These are phyloP conservation scores for Ispidina lecontei DNA, from an alignment of 2,797 vertebrate genomes.

Conservation along the genomic window DNA sequence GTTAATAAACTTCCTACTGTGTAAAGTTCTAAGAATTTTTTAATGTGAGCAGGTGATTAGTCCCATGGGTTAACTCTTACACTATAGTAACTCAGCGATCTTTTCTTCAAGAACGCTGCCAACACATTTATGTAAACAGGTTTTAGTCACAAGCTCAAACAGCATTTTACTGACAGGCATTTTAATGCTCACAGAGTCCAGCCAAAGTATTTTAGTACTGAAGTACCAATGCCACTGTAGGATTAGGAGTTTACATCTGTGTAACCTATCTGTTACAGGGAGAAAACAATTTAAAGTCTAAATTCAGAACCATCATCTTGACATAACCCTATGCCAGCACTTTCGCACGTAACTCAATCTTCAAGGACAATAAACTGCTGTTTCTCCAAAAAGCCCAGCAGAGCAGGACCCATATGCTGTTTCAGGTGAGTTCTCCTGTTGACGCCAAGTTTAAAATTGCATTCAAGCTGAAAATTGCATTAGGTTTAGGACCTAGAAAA, in stretches of 20 bases:
- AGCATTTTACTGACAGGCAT: neutral
- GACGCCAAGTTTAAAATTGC: neutral
- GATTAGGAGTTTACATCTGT: neutral
- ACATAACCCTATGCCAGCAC: neutral
- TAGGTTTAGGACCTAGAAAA: neutral
- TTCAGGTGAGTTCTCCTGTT: neutral
- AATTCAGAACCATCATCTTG: neutral
- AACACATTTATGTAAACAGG: neutral
- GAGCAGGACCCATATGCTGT: neutral
- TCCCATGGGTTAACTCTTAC: neutral
- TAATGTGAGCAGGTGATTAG: neutral
- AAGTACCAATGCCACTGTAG: neutral
- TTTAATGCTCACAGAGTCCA: neutral
- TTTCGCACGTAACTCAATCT: neutral
- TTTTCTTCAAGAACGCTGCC: neutral
- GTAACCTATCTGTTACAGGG: neutral
- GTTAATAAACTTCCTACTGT: neutral
- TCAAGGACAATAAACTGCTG: neutral
- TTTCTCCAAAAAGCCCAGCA: neutral
- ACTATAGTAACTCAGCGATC: neutral
- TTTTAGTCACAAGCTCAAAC: neutral
- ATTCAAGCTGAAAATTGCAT: neutral
- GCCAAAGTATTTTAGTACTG: neutral
- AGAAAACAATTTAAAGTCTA: neutral
- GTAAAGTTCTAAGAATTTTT: neutral